phyloP scores from a whole-genome alignment of 1,140 invertebrate species.

The Sinonovacula constricta region DNA sequence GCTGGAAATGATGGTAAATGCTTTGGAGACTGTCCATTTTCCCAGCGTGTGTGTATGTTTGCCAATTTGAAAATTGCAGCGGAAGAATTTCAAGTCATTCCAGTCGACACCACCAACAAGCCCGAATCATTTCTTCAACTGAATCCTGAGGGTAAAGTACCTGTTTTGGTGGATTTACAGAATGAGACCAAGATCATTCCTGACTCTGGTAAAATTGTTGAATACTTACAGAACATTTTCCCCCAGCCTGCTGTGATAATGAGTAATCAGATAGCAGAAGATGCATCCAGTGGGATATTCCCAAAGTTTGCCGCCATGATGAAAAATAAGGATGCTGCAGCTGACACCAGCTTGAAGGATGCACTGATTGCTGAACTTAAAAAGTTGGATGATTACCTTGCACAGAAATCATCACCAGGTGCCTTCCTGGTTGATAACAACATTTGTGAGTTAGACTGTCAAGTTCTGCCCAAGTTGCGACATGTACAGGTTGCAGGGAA shows the following conservation, averaged over 20 bases:
- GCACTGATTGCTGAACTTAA: conserved; percentile 77
- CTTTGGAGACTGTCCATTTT: conserved; percentile 81
- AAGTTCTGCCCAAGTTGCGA: conserved; percentile 81
- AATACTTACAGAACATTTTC: conserved; percentile 79
- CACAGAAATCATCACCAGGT: conserved; percentile 44
- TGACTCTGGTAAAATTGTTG: conserved; percentile 80
- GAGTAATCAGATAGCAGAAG: no score
- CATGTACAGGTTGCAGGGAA: conserved; percentile 81
- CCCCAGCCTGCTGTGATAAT: conserved; percentile 77
- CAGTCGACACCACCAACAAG: conserved; percentile 79
- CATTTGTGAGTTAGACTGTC: conserved; percentile 80
- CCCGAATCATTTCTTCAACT: conserved; percentile 78
- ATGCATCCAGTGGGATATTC: conserved; percentile 79
- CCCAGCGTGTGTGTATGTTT: conserved; percentile 80
- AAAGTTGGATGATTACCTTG: conserved; percentile 78
- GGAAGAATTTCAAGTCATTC: conserved; percentile 73
- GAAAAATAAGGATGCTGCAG: conserved; percentile 72
- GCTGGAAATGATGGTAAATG: conserved; percentile 79
- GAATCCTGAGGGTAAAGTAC: conserved; percentile 77
- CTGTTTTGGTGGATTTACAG: conserved; percentile 76
- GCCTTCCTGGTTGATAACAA: conserved; percentile 77
- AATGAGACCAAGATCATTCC: conserved; percentile 68
- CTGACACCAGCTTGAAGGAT: conserved; percentile 72
- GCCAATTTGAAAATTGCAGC: conserved; percentile 75
- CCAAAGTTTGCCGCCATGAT: conserved; percentile 81